Evolutionary conservation across 2,113 vertebrate genomes (phyloP).

Genomic region (Eubucco bourcierii): DNA sequence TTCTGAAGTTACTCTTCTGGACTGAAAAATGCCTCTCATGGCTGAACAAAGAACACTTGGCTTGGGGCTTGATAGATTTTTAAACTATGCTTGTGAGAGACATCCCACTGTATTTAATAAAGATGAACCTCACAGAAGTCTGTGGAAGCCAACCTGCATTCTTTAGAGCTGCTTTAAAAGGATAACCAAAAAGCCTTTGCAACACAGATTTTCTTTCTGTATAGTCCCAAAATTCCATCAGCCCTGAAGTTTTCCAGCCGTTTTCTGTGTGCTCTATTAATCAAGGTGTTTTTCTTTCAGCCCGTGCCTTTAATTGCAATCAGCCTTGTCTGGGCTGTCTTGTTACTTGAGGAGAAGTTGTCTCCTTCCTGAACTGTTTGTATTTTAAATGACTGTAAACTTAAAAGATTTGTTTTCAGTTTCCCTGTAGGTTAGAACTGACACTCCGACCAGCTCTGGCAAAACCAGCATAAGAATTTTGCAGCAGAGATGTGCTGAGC

Average conservation of each 20-base stretch:
- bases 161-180: not conserved
- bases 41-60: constrained; percentile 11
- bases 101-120: not conserved
- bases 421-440: not conserved
- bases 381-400: not conserved
- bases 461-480: not conserved
- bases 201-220: not conserved
- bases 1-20: constrained; percentile 8
- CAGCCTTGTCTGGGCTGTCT: not conserved
- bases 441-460: not conserved
- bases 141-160: not conserved
- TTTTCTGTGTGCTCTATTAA: not conserved
- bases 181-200: not conserved
- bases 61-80: not conserved
- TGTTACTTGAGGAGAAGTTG: not conserved
- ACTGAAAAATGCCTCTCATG: constrained; percentile 40
- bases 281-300: not conserved
- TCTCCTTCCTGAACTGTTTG: not conserved
- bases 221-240: not conserved
- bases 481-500: not conserved
- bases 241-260: not conserved
- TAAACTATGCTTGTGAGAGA: constrained; percentile 24
- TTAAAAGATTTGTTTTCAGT: not conserved
- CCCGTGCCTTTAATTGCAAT: not conserved
- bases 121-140: constrained; percentile 20